Evolutionary conservation across 2,888 invertebrate genomes (phyloP).

Genomic region (Dryococelus australis): DNA sequence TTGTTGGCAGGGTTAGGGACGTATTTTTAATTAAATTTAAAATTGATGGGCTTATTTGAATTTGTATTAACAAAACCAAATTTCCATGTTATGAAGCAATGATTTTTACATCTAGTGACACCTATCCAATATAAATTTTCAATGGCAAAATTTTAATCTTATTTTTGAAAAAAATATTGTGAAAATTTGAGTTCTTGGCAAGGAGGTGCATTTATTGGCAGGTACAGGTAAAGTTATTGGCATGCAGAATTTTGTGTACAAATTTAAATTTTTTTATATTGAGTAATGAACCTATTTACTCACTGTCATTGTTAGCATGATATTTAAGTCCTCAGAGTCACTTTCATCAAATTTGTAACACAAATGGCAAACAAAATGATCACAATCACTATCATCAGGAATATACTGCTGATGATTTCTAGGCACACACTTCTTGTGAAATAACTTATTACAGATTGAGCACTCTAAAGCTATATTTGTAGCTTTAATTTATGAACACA

Average conservation of each 20-base stretch:
- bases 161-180: neutral
- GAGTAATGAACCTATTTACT: neutral
- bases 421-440: too few species aligned
- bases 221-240: neutral
- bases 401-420: neutral
- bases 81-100: neutral
- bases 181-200: neutral
- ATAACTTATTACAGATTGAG: neutral
- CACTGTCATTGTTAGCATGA: conserved; percentile 11
- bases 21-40: neutral
- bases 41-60: neutral
- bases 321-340: neutral
- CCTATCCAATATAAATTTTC: neutral
- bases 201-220: neutral
- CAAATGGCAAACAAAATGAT: neutral
- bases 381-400: neutral
- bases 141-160: neutral
- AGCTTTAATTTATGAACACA: neutral
- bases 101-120: neutral
- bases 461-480: neutral
- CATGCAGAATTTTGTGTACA: neutral
- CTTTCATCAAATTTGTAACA: neutral
- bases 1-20: neutral
- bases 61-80: neutral
- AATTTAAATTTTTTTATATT: neutral